A percentile compares a stretch with the other conserved stretches of the same genome.
These are phyloP conservation scores for Drosophila mimica DNA, from an alignment of 2,888 invertebrate species.

Conservation along the genomic window DNA sequence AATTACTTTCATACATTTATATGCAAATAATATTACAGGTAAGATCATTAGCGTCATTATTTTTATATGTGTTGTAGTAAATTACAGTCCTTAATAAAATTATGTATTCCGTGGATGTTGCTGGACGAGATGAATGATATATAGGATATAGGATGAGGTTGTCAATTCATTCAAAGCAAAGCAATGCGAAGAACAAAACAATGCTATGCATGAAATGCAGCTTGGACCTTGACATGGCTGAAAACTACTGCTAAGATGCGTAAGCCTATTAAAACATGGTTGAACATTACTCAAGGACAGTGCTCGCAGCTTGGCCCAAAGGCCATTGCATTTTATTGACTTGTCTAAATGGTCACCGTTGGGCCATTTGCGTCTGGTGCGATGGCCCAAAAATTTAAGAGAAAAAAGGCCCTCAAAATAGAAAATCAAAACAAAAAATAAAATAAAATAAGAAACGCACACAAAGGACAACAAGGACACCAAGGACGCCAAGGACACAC, in stretches of 20 bases:
- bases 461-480: neutral
- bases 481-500: constrained; percentile 20
- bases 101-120: neutral
- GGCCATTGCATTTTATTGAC: constrained; percentile 57
- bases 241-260: neutral
- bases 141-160: neutral
- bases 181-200: neutral
- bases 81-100: neutral
- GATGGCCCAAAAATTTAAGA: constrained; percentile 9
- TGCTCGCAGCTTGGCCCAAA: constrained; percentile 20
- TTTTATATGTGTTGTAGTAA: neutral
- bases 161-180: neutral
- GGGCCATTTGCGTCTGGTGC: constrained; percentile 26
- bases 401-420: neutral
- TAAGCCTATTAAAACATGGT: neutral
- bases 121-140: neutral
- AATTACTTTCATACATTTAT: neutral
- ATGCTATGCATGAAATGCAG: neutral
- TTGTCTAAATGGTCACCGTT: constrained; percentile 18
- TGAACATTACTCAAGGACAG: constrained; percentile 5
- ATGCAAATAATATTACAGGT: neutral
- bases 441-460: neutral
- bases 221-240: neutral
- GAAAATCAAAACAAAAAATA: neutral
- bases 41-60: neutral